Conservation (phyloP, 2,113 vertebrate genomes). For the Albula goreensis region DNA sequence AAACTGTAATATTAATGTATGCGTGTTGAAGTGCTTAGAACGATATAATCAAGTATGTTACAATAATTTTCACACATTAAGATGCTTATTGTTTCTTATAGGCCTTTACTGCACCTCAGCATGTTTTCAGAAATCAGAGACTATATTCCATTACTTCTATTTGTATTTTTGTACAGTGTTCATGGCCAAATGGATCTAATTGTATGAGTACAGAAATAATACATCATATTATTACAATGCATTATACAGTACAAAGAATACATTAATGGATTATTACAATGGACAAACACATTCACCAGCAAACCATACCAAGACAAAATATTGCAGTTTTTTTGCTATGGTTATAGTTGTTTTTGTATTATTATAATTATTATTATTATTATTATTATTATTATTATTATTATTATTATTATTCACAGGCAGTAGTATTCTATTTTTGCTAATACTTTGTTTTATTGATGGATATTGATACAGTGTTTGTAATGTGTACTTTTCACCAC, state of each 20-base stretch:
- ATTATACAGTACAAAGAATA: too few species aligned
- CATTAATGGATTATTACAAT: background rate
- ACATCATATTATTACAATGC: too few species aligned
- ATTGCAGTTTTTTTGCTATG: too few species aligned
- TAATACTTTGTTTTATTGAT: too few species aligned
- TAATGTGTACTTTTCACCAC: background rate
- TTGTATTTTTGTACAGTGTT: background rate
- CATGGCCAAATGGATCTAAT: background rate
- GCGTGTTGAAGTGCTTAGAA: background rate
- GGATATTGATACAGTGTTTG: background rate
- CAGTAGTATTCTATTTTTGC: too few species aligned
- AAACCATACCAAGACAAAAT: background rate
- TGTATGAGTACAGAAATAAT: background rate
- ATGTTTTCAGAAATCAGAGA: background rate
- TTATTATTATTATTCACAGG: too few species aligned
- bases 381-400: too few species aligned
- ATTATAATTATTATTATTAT: too few species aligned
- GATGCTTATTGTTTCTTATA: background rate
- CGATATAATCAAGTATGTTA: too few species aligned
- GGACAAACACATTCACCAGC: background rate
- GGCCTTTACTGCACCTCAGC: background rate
- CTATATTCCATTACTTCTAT: background rate
- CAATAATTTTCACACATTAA: too few species aligned
- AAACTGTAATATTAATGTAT: background rate
- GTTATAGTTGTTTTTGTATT: too few species aligned